Base-by-base conservation (phyloP, 2,797 vertebrate species). In the Acanthurus lineatus region DNA sequence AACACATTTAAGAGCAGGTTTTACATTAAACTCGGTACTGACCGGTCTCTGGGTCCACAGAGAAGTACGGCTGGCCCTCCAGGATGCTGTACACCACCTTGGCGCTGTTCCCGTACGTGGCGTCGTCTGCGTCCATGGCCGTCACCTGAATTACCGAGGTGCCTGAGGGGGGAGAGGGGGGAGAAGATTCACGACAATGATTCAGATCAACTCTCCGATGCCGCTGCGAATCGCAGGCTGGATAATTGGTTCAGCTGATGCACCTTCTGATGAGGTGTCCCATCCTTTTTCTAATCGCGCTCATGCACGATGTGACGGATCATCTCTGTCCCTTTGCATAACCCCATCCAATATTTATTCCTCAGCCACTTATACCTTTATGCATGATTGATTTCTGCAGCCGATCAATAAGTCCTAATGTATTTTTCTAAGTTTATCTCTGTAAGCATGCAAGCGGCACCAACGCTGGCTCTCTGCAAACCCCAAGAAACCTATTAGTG, bases 81-180 rank as follows among this genome's bases (percentile, higher is more conserved):
- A 98, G 95, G 77, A 99, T 97, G 92, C 98, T 98, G 96, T 99
- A 99, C 72, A 98, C 97, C 86, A 99, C 93, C 89, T 85, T 95
- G 93, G 98, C 98, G n/a, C 97, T 98, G 95, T 99, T 99, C 63
- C 98, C 98, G 0, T 99, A 99, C 0, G 97, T 98, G 86, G 96
- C 91, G 54, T 99, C 98, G 69, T 99, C 98, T 0, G 97, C 97
- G 81, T 99, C 98, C 0, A 86, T 95, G 82, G 98, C 98, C 65
- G 97, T 98, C 86, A 99, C 97, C 95, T 97, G 97, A 58, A 98
- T 96, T 73, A 99, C 98, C 0, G 96, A 97, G 70, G 98, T 96
- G 91, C 97, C 98, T 99, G 92, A 10, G 1, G 62, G 49, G 19
- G 14, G 44, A 7, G 2, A 59, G 49, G 19, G 12, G 45, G 45